Evolutionary conservation across 2,113 vertebrate species (phyloP), one percentile per base, ranked within the genome.

Genomic region (Amblyopsis rosae): DNA sequence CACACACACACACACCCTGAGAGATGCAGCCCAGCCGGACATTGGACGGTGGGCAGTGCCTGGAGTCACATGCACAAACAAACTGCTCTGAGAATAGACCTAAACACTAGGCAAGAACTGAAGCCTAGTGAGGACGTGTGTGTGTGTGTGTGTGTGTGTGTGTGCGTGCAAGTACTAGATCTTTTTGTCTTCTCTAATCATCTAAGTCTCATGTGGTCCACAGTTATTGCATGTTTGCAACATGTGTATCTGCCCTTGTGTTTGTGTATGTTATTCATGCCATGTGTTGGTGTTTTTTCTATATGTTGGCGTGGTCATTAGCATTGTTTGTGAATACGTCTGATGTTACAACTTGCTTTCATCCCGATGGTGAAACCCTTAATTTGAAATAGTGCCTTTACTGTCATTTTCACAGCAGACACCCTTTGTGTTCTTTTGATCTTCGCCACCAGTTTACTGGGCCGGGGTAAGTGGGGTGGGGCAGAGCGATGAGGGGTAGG

Each of bases 31-130:
- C 67, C 76, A 77, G 75, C 55, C 55, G 66, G 80, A 73, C 75
- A 75, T 81, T 81, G 75, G 86, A 81, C 79, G 55, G 32, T 69
- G 76, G 82, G 74, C 70, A 49, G 75, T 12, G 54, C 64, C 62
- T 10, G 57, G 62, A 79, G 77, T 85, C 84, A 86, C 78, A 80
- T 80, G 82, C 61, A 81, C 81, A 86, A 86, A 84, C 86, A 84
- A 41, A 41, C 62, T 13, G 16, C 33, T 67, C 82, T 65, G 11
- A 80, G 70, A 88, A 90, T 89, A 89, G 89, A 72, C 35, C 75
- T 77, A 88, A 89, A 89, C 83, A 86, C 86, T 81, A 32, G 79
- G 81, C 76, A 70, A 75, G 81, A 86, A 88, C 87, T 83, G 82
- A 83, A 77, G 83, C 67, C 59, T 65, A 79, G 73, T 76, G 79